Conservation (phyloP, 2,888 invertebrate genomes). For the Drosophila infuscata region DNA sequence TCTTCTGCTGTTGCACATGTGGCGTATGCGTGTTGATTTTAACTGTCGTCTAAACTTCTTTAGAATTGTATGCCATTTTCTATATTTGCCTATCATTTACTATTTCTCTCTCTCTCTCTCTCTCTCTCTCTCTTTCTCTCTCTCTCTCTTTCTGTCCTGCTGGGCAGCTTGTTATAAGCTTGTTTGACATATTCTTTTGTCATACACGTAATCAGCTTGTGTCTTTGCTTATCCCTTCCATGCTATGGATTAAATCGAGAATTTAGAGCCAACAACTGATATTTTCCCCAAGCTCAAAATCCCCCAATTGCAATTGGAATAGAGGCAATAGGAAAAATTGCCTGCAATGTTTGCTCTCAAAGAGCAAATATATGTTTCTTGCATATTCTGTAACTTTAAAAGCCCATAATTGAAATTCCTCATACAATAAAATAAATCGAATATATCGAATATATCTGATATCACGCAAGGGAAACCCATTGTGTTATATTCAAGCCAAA, state of each 20-base stretch:
- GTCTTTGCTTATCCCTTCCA: background rate
- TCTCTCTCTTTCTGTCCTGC: background rate
- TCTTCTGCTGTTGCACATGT: conserved; percentile 26
- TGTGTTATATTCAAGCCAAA: no score
- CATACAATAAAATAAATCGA: background rate
- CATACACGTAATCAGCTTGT: conserved; percentile 39
- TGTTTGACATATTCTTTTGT: conserved; percentile 50
- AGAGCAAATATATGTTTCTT: background rate
- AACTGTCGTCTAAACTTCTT: conserved; percentile 41
- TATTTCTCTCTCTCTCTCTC: background rate
- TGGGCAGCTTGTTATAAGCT: conserved; percentile 54
- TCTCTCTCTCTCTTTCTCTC: background rate
- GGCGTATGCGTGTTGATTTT: conserved; percentile 57
- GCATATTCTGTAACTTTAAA: background rate
- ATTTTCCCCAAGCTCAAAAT: background rate
- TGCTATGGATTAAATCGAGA: conserved; percentile 16
- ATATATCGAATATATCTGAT: background rate
- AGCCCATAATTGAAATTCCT: background rate
- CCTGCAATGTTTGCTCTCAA: background rate
- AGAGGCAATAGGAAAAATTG: background rate
- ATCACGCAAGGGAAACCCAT: no score
- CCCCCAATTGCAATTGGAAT: conserved; percentile 9
- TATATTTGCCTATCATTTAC: background rate
- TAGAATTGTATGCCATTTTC: conserved; percentile 12
- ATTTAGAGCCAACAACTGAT: background rate